Conservation (phyloP, 2,888 invertebrate species). For the Sabellastarte sp. region DNA sequence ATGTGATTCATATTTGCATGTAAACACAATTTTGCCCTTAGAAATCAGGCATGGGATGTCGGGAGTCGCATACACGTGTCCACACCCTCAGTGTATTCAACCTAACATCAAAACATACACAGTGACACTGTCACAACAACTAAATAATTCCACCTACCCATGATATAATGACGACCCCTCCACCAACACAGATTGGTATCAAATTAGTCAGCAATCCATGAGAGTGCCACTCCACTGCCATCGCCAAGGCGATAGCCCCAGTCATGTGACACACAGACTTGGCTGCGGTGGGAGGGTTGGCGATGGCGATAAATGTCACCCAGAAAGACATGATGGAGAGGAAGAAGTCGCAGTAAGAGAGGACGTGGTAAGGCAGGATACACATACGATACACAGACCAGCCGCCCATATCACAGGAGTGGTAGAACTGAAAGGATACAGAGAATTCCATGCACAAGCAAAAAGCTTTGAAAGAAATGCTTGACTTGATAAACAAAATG, state of each 20-base stretch:
- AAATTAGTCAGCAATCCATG: constrained; percentile 78
- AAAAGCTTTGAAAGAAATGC: no score
- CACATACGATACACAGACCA: constrained; percentile 75
- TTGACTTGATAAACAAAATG: no score
- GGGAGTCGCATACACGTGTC: no score
- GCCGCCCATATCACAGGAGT: constrained; percentile 76
- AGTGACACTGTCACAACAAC: no score
- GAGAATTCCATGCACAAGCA: no score
- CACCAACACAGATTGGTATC: constrained; percentile 72
- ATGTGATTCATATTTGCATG: no score
- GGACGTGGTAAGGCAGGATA: constrained; percentile 72
- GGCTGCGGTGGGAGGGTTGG: constrained; percentile 65
- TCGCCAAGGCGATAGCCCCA: constrained; percentile 76
- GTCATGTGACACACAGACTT: constrained; percentile 66
- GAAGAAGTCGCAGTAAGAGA: constrained; percentile 87
- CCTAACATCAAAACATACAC: no score
- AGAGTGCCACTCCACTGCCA: constrained; percentile 79
- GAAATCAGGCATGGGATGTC: no score
- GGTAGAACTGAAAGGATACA: constrained; percentile 75
- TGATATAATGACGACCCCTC: constrained; percentile 68
- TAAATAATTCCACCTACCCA: constrained; percentile 76
- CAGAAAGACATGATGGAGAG: constrained; percentile 83
- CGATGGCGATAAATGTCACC: constrained; percentile 85
- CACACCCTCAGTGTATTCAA: no score
- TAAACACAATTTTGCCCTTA: no score